These are phyloP conservation scores for Zosterops hypoxanthus DNA, from an alignment of 2,113 vertebrate genomes.

Conservation along the genomic window DNA sequence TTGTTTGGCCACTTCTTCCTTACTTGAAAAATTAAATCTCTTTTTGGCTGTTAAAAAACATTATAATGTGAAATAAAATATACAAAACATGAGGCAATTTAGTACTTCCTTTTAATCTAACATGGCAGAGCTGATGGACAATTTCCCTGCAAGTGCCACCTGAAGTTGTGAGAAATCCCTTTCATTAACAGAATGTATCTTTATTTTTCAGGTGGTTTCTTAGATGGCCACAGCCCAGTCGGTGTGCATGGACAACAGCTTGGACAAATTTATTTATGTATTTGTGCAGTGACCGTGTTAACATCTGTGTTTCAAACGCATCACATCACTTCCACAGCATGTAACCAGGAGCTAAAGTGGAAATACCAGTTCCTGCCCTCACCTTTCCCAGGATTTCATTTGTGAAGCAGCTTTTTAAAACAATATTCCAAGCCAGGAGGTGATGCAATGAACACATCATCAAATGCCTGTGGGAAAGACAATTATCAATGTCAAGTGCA, in stretches of 20 bases:
- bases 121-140: background rate
- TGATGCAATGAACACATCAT: background rate
- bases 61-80: background rate
- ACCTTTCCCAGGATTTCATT: background rate
- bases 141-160: background rate
- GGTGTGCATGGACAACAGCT: background rate
- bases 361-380: slow-evolving; percentile 20
- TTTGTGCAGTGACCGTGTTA: background rate
- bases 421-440: background rate
- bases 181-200: background rate
- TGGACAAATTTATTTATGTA: background rate
- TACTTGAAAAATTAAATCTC: background rate
- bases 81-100: background rate
- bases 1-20: background rate
- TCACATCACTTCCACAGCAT: background rate
- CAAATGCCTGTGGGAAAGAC: background rate
- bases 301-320: background rate
- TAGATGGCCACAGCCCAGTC: background rate
- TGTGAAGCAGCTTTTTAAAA: background rate
- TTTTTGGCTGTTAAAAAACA: background rate
- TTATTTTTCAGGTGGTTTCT: background rate
- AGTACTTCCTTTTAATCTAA: background rate
- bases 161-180: background rate
- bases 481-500: background rate
- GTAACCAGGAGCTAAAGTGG: background rate